Evolutionary conservation across 2,113 vertebrate genomes (phyloP).

Genomic region (Toxostoma redivivum): DNA sequence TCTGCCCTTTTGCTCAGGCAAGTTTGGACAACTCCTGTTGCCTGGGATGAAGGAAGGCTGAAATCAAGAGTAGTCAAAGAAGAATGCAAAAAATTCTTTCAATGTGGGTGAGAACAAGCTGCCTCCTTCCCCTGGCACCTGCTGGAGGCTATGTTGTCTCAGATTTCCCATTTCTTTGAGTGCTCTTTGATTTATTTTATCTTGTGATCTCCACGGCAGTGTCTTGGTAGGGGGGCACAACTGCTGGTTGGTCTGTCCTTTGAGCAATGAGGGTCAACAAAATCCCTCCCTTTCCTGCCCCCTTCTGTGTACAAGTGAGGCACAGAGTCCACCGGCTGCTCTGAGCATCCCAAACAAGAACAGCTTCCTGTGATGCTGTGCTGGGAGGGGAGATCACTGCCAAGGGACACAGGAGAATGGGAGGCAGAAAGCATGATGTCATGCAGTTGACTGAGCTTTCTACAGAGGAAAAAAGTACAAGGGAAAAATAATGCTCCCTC

Average conservation of each 20-base stretch:
- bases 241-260: background rate
- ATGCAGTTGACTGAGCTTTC: background rate
- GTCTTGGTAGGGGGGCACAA: background rate
- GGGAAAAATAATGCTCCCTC: background rate
- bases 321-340: background rate
- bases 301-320: background rate
- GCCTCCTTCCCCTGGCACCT: background rate
- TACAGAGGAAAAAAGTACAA: background rate
- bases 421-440: background rate
- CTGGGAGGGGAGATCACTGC: rapidly evolving
- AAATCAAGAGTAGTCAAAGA: slow-evolving; percentile 5
- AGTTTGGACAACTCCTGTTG: background rate
- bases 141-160: background rate
- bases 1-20: background rate
- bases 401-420: background rate
- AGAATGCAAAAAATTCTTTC: slow-evolving; percentile 20
- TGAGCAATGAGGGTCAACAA: background rate
- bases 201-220: background rate
- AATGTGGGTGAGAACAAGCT: background rate
- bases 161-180: background rate
- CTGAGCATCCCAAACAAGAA: background rate
- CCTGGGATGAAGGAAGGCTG: background rate
- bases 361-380: rapidly evolving
- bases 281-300: background rate
- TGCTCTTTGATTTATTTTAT: background rate